These are phyloP conservation scores for Euzetes globulus DNA, from an alignment of 2,888 invertebrate genomes.

Conservation along the genomic window DNA sequence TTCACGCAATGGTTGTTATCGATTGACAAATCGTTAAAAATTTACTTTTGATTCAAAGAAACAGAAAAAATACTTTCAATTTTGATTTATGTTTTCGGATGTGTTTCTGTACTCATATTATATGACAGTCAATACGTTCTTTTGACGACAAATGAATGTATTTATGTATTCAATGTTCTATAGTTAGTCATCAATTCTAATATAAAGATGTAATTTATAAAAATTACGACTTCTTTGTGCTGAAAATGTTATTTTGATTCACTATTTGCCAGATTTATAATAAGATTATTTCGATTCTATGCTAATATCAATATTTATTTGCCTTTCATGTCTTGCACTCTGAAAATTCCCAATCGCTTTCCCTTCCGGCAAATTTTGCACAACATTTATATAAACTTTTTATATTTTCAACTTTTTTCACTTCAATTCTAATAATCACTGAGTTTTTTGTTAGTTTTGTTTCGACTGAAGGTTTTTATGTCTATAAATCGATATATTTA, in stretches of 20 bases:
- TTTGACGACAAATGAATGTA: no score
- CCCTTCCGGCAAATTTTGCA: not conserved
- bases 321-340: not conserved
- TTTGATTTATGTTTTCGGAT: no score
- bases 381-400: not conserved
- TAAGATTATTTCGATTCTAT: not conserved
- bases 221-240: not conserved
- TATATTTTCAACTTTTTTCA: not conserved
- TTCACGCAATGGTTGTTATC: no score
- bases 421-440: not conserved
- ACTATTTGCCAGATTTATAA: not conserved
- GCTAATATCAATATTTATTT: conserved; percentile 9
- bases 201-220: not conserved
- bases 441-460: not conserved
- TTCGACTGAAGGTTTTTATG: no score
- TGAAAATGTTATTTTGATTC: not conserved
- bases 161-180: no score
- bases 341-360: conserved; percentile 7
- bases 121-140: no score
- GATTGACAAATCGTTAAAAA: no score
- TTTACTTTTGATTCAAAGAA: no score
- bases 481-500: no score
- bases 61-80: no score
- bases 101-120: no score
- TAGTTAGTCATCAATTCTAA: no score